phyloP scores from a whole-genome alignment of 1,140 invertebrate genomes.

The Drosophila bocki region DNA sequence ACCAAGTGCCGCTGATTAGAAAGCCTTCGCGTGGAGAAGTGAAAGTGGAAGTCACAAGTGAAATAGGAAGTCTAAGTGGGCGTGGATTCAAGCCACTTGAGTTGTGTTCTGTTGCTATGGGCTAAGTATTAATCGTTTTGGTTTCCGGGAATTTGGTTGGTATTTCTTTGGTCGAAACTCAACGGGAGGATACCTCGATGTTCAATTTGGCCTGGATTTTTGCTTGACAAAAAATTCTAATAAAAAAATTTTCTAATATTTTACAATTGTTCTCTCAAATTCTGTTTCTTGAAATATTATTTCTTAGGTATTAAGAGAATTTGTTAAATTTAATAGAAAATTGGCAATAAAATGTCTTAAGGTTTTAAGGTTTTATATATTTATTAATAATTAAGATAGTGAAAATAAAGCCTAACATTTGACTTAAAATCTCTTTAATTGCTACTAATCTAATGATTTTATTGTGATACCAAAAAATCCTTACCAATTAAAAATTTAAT shows the following conservation, averaged over 20 bases:
- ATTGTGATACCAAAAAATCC: not conserved
- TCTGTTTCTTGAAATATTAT: not conserved
- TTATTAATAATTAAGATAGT: not conserved
- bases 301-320: not conserved
- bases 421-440: no score
- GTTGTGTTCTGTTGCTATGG: constrained; percentile 12
- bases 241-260: no score
- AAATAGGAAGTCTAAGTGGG: constrained; percentile 12
- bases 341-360: not conserved
- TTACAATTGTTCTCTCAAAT: not conserved
- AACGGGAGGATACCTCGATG: constrained; percentile 4
- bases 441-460: no score
- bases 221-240: not conserved
- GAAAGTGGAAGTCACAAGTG: constrained; percentile 13
- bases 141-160: not conserved
- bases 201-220: not conserved
- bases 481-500: not conserved
- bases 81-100: constrained; percentile 9
- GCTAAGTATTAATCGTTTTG: constrained; percentile 33
- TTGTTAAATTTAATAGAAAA: not conserved
- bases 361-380: not conserved
- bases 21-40: constrained; percentile 14
- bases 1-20: constrained; percentile 61
- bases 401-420: no score
- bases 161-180: not conserved